Evolutionary conservation across 2,113 vertebrate genomes (phyloP).

Genomic region (Silurus asotus): DNA sequence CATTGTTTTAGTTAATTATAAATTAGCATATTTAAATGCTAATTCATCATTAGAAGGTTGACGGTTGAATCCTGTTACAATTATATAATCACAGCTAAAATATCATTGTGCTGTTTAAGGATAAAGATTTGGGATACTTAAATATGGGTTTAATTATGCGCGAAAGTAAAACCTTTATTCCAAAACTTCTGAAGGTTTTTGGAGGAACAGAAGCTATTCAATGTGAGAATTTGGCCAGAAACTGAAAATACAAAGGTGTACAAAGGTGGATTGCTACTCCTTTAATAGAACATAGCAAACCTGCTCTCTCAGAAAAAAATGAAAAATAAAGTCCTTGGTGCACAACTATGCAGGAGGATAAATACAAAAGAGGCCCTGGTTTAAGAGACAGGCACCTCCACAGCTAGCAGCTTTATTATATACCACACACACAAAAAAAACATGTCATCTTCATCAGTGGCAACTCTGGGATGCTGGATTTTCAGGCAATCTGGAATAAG

Average conservation of each 20-base stretch:
- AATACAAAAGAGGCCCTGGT: not conserved
- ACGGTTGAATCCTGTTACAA: not conserved
- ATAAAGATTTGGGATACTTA: not conserved
- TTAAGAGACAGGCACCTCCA: not conserved
- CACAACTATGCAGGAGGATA: not conserved
- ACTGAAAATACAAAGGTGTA: not conserved
- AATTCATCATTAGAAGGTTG: not conserved
- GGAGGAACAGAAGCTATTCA: too few species aligned
- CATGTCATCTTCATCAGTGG: too few species aligned
- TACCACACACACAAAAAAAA: not conserved
- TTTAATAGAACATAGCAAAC: not conserved
- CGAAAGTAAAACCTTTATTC: not conserved
- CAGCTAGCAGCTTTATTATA: not conserved
- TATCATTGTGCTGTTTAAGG: not conserved
- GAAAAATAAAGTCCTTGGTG: not conserved
- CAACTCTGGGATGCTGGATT: too few species aligned
- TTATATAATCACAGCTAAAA: not conserved
- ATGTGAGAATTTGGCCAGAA: too few species aligned
- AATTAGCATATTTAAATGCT: not conserved
- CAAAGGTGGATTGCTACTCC: not conserved
- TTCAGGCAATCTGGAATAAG: too few species aligned
- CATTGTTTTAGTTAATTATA: not conserved
- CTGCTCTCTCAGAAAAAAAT: not conserved
- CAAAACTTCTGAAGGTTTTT: not conserved
- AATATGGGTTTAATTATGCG: not conserved